Conservation (phyloP, 2,113 vertebrate species). For the Microtus richardsoni region DNA sequence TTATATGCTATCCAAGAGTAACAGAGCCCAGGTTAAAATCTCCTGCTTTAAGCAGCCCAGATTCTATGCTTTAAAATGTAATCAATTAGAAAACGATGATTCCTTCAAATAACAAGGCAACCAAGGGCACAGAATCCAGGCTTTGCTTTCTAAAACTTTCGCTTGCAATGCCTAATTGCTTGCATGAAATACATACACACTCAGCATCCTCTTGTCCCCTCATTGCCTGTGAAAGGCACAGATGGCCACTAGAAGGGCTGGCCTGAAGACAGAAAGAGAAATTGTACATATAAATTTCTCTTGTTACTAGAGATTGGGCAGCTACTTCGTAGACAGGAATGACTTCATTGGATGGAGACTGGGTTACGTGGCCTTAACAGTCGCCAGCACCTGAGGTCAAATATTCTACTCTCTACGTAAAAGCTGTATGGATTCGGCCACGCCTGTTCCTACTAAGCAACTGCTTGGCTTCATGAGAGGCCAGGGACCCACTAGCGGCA, state of each 20-base stretch:
- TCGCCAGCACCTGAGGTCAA: neutral
- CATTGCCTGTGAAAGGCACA: neutral
- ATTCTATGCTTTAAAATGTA: slow-evolving; percentile 49
- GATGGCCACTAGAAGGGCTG: neutral
- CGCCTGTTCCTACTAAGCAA: neutral
- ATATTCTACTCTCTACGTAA: neutral
- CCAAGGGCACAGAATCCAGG: neutral
- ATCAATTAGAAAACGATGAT: slow-evolving; percentile 44
- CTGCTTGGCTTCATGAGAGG: neutral
- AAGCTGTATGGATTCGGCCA: neutral
- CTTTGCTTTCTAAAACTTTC: slow-evolving; percentile 36
- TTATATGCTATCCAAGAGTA: slow-evolving; percentile 40
- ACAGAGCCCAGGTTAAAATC: slow-evolving; percentile 43
- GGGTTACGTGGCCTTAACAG: neutral
- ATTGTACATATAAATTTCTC: neutral
- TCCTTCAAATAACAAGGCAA: slow-evolving; percentile 61
- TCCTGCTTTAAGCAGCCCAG: slow-evolving; percentile 28
- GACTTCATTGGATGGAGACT: neutral
- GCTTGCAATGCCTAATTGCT: neutral
- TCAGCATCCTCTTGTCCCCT: neutral
- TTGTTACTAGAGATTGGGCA: neutral
- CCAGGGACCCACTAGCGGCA: neutral
- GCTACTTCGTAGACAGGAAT: neutral
- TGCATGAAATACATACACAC: neutral
- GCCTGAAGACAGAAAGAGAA: neutral